Conservation (phyloP, 2,113 vertebrate species). For the Macaca fascicularis region T2T-MFA8v1.1 NC_088387.1:41561501-41562000, state of each 20-base stretch:
- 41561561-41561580: not conserved
- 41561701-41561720: not conserved
- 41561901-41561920: constrained; percentile 77
- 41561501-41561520: not conserved
- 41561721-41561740: not conserved
- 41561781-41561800: constrained; percentile 20
- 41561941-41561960: constrained; percentile 54
- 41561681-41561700: not conserved
- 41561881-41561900: constrained; percentile 69
- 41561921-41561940: constrained; percentile 77
- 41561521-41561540: constrained; percentile 15
- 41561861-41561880: constrained; percentile 67
- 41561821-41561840: constrained; percentile 75
- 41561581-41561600: not conserved
- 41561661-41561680: not conserved
- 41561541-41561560: not conserved
- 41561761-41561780: constrained; percentile 21
- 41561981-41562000: constrained; percentile 27
- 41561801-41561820: constrained; percentile 74
- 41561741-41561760: not conserved
- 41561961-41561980: constrained; percentile 30
- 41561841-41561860: constrained; percentile 74
- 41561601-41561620: not conserved
- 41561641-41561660: not conserved
- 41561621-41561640: not conserved